Conservation (phyloP, 2,113 vertebrate species). For the Coryphaenoides rupestris region DNA sequence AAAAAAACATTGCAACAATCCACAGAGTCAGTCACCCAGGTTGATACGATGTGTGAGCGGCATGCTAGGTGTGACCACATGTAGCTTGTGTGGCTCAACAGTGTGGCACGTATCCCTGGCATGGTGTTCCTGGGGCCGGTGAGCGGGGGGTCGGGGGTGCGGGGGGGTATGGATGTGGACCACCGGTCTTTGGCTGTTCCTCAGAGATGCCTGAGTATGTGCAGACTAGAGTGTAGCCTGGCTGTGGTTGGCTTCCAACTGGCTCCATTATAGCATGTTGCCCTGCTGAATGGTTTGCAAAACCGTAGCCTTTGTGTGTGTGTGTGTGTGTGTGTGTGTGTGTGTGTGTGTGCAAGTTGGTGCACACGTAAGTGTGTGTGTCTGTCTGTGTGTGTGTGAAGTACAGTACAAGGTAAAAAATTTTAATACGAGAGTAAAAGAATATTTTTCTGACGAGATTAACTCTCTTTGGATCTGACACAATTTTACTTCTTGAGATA, state of each 20-base stretch:
- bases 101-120: constrained; percentile 57
- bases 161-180: not conserved
- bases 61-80: constrained; percentile 11
- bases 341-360: not conserved
- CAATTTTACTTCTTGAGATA: too few species aligned
- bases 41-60: too few species aligned
- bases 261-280: constrained; percentile 59
- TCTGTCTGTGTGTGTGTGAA: not conserved
- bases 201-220: not conserved
- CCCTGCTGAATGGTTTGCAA: constrained; percentile 42
- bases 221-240: constrained; percentile 18
- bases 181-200: not conserved
- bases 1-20: not conserved
- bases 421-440: not conserved
- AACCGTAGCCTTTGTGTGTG: not conserved
- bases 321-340: not conserved
- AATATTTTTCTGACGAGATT: not conserved
- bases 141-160: not conserved
- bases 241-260: constrained; percentile 52
- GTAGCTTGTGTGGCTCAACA: constrained; percentile 8
- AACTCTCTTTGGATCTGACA: too few species aligned
- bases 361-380: not conserved
- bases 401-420: not conserved
- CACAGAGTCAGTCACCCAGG: not conserved
- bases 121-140: constrained; percentile 33